Conservation (phyloP, 2,888 invertebrate genomes). For the Drosophila rellima region DNA sequence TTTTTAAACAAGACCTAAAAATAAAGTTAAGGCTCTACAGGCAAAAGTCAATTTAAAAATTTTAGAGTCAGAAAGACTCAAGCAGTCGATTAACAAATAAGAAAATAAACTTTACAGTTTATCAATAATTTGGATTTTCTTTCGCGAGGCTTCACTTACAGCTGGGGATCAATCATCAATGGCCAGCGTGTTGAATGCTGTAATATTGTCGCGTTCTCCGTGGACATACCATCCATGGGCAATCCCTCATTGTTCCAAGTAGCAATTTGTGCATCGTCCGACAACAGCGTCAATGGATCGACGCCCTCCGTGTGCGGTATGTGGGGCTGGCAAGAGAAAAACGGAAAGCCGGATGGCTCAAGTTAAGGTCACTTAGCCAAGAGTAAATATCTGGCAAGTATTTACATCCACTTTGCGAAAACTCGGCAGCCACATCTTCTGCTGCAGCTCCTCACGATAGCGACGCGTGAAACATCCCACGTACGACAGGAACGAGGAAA, state of each 20-base stretch:
- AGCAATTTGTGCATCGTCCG: constrained; percentile 97
- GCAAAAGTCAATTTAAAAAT: too few species aligned
- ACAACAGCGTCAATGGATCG: constrained; percentile 93
- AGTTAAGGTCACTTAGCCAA: constrained; percentile 14
- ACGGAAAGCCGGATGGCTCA: not conserved
- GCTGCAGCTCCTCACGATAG: constrained; percentile 92
- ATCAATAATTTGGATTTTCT: too few species aligned
- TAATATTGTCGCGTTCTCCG: constrained; percentile 97
- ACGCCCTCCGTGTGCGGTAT: constrained; percentile 93
- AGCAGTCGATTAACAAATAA: too few species aligned
- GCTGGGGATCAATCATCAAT: constrained; percentile 97
- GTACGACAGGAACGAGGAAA: constrained; percentile 97
- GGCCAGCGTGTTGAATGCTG: constrained; percentile 97
- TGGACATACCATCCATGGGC: constrained; percentile 97
- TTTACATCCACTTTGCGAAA: constrained; percentile 89
- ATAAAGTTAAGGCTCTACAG: too few species aligned
- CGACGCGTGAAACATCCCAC: constrained; percentile 96
- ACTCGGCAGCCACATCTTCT: constrained; percentile 93
- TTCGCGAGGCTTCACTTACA: constrained; percentile 85
- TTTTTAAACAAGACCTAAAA: too few species aligned
- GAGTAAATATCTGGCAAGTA: constrained; percentile 20
- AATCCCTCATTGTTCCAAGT: constrained; percentile 98
- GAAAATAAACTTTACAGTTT: too few species aligned
- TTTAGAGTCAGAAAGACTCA: too few species aligned
- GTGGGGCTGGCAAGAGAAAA: constrained; percentile 86